Evolutionary conservation across 2,888 invertebrate genomes (phyloP), one percentile per base, ranked within the genome.

Genomic region (Osmoderma eremita): DNA sequence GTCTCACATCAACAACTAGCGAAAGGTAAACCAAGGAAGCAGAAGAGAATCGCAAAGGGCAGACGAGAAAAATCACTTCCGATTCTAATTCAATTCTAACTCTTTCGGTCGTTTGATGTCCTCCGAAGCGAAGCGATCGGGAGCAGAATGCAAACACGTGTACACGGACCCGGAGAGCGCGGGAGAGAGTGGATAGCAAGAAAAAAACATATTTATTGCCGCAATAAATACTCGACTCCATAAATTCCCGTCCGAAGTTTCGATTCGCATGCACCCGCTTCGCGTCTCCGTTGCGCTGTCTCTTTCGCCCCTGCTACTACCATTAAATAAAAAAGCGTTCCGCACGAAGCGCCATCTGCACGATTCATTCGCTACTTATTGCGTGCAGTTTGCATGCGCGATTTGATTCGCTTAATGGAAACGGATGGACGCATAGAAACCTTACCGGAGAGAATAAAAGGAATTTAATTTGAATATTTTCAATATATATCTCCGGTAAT

Each of bases 171-270:
- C 13, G 38, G 17, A 4, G 12, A 20, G 10, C 48, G 10, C 48
- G 10, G 13, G 20, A 1, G 20, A 48, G 17, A 45, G 30, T 30
- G 24, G 30, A 53, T 36, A 39, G 38, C 18, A 30, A 24, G 20
- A 54, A 54, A 56, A 56, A 58, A 58, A 58, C 58, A 58, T 58
- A 58, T 58, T 61, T 61, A 61, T 61, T 48, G 45, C 58, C 30
- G 58, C 18, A 61, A 61, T 61, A 61, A 61, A 61, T 61, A 61
- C 58, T 48, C 36, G 39, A 17, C 17, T 15, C 42, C 12, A 45
- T 61, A 61, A 61, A 61, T 61, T 38, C 30, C 22, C 45, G 58
- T 45, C 58, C 45, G 45, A 30, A 45, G 38, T 45, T 61, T 61
- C 45, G 58, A 61, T 61, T 61, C 45, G 36, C 30, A 17, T 42